Base-by-base conservation (phyloP, 2,797 vertebrate species). In the Parauchenoglanis ngamensis region DNA sequence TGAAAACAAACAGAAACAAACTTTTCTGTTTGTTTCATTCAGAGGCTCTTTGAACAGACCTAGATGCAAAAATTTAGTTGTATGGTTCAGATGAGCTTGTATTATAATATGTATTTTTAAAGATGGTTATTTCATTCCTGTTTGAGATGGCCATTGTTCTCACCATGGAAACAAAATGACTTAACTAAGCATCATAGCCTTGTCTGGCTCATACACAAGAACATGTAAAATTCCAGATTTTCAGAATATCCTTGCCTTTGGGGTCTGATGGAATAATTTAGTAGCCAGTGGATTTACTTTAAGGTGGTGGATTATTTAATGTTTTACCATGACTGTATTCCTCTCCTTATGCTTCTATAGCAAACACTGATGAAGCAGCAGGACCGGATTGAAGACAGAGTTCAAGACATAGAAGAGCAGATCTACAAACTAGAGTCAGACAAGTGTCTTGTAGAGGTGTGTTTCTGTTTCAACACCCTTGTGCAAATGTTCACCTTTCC, bases 361-460 rank as follows among this genome's bases (percentile, higher is more conserved):
- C 98, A 99, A 96, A 98, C 96, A 96, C 96, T 99, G 90, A 96
- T 99, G 92, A 97, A 98, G 89, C 98, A 99, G 93, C 98, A 99
- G 94, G 98, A 99, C 95, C 97, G 97, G 5, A 95, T 99, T 89
- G 98, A 99, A 94, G 98, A 99, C 88, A 92, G 98, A 59, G 98
- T 98, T 87, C 98, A 99, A 94, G 98, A 99, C 95, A 99, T 99
- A 0, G 98, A 99, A 85, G 98, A 99, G 89, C 98, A 99, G 91
- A 96, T 99, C 82, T 99, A 98, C 94, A 99, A 99, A 92, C 96
- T 99, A 10, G 98, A 99, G 93, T 98, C 98, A 0, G 98, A 99
- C 95, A 99, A 99, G 94, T 97, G 98, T 93, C 96, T 99, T 93
- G 97, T 99, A 13, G 98, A 99, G 97, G 98, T 99, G 96, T 76